Base-by-base conservation (phyloP, 2,888 invertebrate species). In the Pseudococcus longispinus region DNA sequence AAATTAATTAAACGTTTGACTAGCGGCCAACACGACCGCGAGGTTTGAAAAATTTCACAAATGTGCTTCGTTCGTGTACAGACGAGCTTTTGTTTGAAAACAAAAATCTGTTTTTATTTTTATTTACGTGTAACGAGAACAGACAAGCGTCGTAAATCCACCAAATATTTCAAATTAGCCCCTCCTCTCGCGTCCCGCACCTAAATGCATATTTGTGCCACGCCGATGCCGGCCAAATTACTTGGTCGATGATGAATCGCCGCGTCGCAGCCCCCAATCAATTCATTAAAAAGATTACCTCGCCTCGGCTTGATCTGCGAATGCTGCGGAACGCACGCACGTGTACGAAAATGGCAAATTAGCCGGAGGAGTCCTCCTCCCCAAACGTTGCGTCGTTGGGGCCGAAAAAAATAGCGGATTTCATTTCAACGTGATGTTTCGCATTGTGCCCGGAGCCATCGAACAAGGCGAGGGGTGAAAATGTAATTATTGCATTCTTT, bases 21-120 rank as follows among this genome's bases (percentile, higher is more conserved):
- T 80, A 9, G 32, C 77, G 37, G 32, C 77, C 77, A 80, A 80
- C 37, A 20, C 20, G 37, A 60, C 60, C 20, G 20, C 60, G 77
- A 20, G 20, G 77, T 26, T 80, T 42, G 42, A 80, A 80, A 80
- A 80, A 80, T 80, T 80, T 42, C 42, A 80, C 77, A 42, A 80
- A 42, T 80, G 37, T n/a, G 77, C 77, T 20, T 20, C 77, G 29
- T 42, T 80, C 77, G 77, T 80, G 60, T 60, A 60, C 9, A 60
- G 60, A 37, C n/a, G 74, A 29, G 77, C 42, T 80, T 80, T 80
- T 80, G 77, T 80, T 80, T 80, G 77, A 80, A 80, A 80, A 80
- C 77, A 80, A 80, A 80, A 80, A 80, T 80, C 77, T 80, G 77
- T 80, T 80, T 80, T 80, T 80, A 80, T 80, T 80, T 80, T 42